These are phyloP conservation scores for Bombyx mandarina DNA, from an alignment of 1,140 invertebrate species.

Conservation along the genomic window DNA sequence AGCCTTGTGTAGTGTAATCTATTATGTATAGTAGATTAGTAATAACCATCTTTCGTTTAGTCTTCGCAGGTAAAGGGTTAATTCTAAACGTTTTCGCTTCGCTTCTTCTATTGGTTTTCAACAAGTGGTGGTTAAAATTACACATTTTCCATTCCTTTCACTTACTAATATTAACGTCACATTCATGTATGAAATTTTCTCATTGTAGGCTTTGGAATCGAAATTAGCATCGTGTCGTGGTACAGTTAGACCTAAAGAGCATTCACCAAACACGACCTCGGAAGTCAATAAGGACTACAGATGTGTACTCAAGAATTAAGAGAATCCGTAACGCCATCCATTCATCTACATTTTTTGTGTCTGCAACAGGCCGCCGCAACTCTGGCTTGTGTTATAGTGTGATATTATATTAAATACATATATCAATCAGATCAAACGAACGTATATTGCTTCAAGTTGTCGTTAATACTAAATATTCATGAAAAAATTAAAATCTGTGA, in stretches of 20 bases:
- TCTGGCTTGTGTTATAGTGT: conserved; percentile 35
- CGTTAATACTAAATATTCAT: conserved; percentile 23
- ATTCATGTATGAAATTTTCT: conserved; percentile 62
- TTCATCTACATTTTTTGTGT: conserved; percentile 8
- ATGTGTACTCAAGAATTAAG: conserved; percentile 67
- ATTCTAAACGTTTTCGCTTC: not conserved
- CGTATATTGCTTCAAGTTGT: conserved; percentile 35
- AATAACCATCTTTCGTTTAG: too few species aligned
- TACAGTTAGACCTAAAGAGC: conserved; percentile 69
- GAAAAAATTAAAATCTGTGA: conserved; percentile 42
- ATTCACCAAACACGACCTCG: conserved; percentile 53
- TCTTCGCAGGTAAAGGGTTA: too few species aligned
- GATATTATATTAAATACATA: conserved; percentile 25
- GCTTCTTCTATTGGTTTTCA: too few species aligned
- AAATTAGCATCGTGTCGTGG: conserved; percentile 71
- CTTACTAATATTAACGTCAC: conserved; percentile 48
- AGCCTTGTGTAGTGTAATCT: too few species aligned
- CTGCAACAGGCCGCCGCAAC: conserved; percentile 17
- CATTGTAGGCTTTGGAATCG: conserved; percentile 72
- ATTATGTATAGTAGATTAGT: too few species aligned
- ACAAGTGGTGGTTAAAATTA: not conserved
- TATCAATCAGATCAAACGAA: not conserved
- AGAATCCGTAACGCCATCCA: conserved; percentile 19
- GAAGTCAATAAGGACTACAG: conserved; percentile 69
- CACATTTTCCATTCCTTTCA: conserved; percentile 1